phyloP scores from a whole-genome alignment of 2,113 vertebrate genomes.

The Arenaria interpres region DNA sequence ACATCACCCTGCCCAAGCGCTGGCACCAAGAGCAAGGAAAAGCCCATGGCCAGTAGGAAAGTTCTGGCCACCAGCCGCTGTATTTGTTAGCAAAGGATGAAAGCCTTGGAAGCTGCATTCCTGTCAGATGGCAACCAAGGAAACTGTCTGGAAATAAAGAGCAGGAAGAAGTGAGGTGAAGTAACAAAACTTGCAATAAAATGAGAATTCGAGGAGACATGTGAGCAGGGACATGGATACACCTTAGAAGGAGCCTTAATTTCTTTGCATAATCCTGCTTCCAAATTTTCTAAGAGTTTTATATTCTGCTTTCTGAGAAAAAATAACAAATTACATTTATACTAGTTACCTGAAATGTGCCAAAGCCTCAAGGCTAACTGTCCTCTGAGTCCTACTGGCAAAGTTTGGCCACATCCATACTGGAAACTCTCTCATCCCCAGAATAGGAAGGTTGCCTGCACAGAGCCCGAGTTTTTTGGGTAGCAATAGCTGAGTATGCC shows the following conservation, averaged over 20 bases:
- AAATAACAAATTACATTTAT: not conserved
- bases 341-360: not conserved
- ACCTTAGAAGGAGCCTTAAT: not conserved
- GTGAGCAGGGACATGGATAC: not conserved
- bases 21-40: not conserved
- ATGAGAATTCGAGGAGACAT: not conserved
- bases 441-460: not conserved
- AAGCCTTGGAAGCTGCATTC: not conserved
- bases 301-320: not conserved
- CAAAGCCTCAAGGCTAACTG: not conserved
- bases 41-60: not conserved
- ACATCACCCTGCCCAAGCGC: not conserved
- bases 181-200: not conserved
- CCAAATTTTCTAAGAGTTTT: not conserved
- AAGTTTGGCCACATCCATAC: not conserved
- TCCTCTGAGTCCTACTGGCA: not conserved
- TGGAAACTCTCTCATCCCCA: not conserved
- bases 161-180: not conserved
- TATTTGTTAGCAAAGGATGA: not conserved
- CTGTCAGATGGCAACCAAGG: not conserved
- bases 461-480: not conserved
- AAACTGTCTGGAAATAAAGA: not conserved
- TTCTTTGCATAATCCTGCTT: not conserved
- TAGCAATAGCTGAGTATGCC: not conserved
- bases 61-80: not conserved